These are phyloP conservation scores for Rhopilema esculentum DNA, from an alignment of 30 jellyfish, hydroid and myxozoan genomes.

Conservation along the genomic window DNA sequence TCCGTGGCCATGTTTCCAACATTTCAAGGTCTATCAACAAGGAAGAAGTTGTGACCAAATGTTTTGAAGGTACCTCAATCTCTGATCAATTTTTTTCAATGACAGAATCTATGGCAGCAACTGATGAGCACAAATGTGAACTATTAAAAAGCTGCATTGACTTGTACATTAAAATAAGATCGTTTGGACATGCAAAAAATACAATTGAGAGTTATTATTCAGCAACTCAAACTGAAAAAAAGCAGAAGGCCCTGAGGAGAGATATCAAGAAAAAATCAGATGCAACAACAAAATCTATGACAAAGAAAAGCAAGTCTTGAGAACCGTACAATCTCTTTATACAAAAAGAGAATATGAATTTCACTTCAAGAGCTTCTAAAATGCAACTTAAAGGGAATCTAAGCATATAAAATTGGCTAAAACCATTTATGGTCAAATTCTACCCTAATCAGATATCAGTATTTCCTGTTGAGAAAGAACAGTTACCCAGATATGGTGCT, in stretches of 20 bases:
- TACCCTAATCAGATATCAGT: too few species aligned
- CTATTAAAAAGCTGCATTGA: neutral
- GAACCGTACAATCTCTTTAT: neutral
- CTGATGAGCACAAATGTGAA: neutral
- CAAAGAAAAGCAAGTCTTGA: conserved; percentile 33
- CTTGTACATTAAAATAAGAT: conserved; percentile 26
- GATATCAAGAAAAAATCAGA: conserved; percentile 50
- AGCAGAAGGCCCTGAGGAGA: conserved; percentile 63
- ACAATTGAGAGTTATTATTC: conserved; percentile 16
- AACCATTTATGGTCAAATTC: too few species aligned
- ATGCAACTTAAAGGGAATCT: too few species aligned
- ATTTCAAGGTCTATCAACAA: conserved; percentile 14
- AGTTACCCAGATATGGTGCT: too few species aligned
- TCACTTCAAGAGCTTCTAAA: neutral
- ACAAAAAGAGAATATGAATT: neutral
- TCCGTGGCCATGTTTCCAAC: conserved; percentile 41
- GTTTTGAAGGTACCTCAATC: conserved; percentile 21
- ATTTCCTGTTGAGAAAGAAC: too few species aligned
- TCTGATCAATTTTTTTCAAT: conserved; percentile 18
- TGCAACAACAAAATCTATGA: neutral
- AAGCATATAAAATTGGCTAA: too few species aligned
- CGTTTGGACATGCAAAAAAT: conserved; percentile 55
- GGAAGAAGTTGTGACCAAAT: conserved; percentile 36
- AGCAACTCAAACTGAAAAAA: conserved; percentile 37
- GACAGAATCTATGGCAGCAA: conserved; percentile 8